A percentile compares a stretch with the other conserved stretches of the same genome.
phyloP scores from a whole-genome alignment of 2,797 vertebrate genomes.

The Gambusia yucatana region DNA sequence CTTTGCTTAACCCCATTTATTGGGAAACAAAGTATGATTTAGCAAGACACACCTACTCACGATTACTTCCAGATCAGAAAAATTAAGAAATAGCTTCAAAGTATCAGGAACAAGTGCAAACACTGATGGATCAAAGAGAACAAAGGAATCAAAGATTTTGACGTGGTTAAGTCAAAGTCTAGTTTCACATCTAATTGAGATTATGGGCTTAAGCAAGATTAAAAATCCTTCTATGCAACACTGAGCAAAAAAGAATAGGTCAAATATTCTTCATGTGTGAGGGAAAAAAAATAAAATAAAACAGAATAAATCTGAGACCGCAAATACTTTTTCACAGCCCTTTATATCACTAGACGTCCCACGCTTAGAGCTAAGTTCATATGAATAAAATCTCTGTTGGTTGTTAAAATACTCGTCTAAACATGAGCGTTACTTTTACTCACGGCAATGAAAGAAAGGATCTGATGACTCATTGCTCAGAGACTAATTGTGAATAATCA shows the following conservation, averaged over 20 bases:
- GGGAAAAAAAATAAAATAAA: neutral
- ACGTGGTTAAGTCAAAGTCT: neutral
- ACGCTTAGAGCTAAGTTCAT: neutral
- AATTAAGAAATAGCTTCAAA: neutral
- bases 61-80: neutral
- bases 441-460: constrained; percentile 22
- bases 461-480: constrained; percentile 22
- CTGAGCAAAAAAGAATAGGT: neutral
- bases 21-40: neutral
- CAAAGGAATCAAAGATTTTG: neutral
- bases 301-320: neutral
- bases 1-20: neutral
- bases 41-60: neutral
- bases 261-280: neutral
- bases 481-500: constrained; percentile 6
- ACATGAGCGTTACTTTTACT: constrained; percentile 22
- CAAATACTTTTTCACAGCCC: neutral
- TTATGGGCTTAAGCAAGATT: neutral
- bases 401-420: constrained; percentile 30
- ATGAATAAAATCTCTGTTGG: constrained; percentile 23
- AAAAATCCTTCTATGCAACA: neutral
- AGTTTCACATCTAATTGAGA: neutral
- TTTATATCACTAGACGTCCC: neutral
- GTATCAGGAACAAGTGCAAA: too few relatives aligned
- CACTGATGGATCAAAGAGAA: neutral